phyloP scores from a whole-genome alignment of 2,113 vertebrate species.

The Sminthopsis crassicaudata region DNA sequence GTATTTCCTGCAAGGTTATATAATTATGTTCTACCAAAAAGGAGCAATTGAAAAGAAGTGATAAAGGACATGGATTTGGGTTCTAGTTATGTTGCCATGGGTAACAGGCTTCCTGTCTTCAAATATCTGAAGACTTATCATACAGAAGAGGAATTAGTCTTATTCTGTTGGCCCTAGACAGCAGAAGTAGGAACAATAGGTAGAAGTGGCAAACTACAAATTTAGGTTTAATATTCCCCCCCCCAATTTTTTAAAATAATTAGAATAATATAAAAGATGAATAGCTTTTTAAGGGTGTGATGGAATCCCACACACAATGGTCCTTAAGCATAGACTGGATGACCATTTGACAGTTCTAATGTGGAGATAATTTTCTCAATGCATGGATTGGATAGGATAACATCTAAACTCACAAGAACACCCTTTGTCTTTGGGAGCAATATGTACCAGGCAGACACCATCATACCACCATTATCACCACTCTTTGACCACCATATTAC shows the following conservation, averaged over 20 bases:
- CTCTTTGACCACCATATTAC: no score
- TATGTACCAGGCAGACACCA: background rate
- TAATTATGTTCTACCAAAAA: background rate
- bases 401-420: background rate
- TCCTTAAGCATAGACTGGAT: background rate
- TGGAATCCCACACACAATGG: background rate
- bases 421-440: no score
- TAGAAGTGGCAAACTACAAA: background rate
- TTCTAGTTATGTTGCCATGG: background rate
- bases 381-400: background rate
- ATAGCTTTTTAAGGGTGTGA: background rate
- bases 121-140: background rate
- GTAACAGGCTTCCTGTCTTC: background rate
- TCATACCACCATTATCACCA: background rate
- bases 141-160: background rate
- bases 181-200: background rate
- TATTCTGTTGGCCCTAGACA: background rate
- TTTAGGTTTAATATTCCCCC: background rate
- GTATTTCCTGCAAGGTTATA: background rate
- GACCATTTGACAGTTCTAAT: background rate
- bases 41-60: background rate
- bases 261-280: background rate
- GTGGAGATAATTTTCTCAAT: background rate
- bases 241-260: background rate
- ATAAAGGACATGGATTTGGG: background rate